phyloP scores from a whole-genome alignment of 2,888 invertebrate species.

The Acleris holmiana region DNA sequence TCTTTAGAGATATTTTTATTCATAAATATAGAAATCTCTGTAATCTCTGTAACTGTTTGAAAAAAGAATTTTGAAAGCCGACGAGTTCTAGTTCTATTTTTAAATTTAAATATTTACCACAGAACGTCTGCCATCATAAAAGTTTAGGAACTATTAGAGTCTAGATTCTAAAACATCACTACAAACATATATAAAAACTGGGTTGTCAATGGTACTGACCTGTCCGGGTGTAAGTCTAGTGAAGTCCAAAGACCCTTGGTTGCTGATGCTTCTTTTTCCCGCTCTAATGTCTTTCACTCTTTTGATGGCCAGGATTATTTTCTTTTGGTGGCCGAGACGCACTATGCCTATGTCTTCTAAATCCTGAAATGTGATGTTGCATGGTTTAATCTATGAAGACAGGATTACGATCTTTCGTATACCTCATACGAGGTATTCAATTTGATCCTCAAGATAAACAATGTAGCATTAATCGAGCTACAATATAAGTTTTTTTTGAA shows the following conservation, averaged over 20 bases:
- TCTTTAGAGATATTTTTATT: constrained; percentile 57
- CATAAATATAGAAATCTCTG: constrained; percentile 51
- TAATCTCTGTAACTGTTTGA: constrained; percentile 53
- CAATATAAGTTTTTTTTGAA: too few species aligned
- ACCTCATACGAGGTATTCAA: too few species aligned
- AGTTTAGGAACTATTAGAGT: constrained; percentile 51
- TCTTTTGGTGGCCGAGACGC: constrained; percentile 98
- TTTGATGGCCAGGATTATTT: constrained; percentile 98
- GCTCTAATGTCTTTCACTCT: constrained; percentile 96
- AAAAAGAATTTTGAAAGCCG: constrained; percentile 55
- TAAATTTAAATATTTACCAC: constrained; percentile 25
- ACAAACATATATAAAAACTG: constrained; percentile 57
- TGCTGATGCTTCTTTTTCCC: constrained; percentile 89
- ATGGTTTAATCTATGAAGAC: not conserved
- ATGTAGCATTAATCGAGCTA: too few species aligned
- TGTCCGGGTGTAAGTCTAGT: constrained; percentile 76
- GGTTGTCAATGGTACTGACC: constrained; percentile 66
- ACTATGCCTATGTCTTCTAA: constrained; percentile 98
- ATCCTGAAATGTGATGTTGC: constrained; percentile 82
- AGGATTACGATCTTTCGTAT: too few species aligned
- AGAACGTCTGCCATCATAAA: constrained; percentile 58
- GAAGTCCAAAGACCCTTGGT: constrained; percentile 77
- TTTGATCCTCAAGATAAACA: too few species aligned
- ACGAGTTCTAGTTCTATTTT: constrained; percentile 41
- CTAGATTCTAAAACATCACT: constrained; percentile 77